A percentile compares a stretch with the other conserved stretches of the same genome.
Evolutionary conservation across 2,888 invertebrate genomes (phyloP).

Genomic region (Heliothis peltigera): DNA sequence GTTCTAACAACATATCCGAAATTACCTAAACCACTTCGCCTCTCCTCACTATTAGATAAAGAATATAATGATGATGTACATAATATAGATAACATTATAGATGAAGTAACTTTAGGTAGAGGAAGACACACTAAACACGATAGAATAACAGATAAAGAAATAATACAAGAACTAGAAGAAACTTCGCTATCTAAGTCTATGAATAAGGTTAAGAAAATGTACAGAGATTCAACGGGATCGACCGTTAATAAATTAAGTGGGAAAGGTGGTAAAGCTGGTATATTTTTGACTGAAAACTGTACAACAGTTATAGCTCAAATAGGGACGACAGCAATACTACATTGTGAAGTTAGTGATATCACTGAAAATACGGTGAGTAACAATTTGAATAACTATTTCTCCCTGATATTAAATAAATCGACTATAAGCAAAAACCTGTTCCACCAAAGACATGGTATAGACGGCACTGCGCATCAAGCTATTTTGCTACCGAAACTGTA

Average conservation of each 20-base stretch:
- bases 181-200: slow-evolving; percentile 75
- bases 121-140: slow-evolving; percentile 75
- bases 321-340: slow-evolving; percentile 90
- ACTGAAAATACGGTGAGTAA: slow-evolving; percentile 91
- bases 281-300: slow-evolving; percentile 91
- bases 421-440: too few relatives aligned
- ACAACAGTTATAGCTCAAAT: slow-evolving; percentile 91
- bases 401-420: too few relatives aligned
- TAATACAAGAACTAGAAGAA: slow-evolving; percentile 77
- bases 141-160: slow-evolving; percentile 77
- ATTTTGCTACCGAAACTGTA: too few relatives aligned
- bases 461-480: too few relatives aligned
- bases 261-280: slow-evolving; percentile 80
- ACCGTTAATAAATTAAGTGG: slow-evolving; percentile 84
- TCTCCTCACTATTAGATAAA: slow-evolving; percentile 76
- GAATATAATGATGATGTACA: slow-evolving; percentile 80
- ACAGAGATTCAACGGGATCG: slow-evolving; percentile 84
- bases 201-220: slow-evolving; percentile 88
- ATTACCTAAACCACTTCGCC: slow-evolving; percentile 82
- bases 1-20: slow-evolving; percentile 76
- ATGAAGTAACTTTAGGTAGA: slow-evolving; percentile 71
- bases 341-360: slow-evolving; percentile 91
- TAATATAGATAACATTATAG: slow-evolving; percentile 81
- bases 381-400: neutral
- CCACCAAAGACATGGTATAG: too few relatives aligned